Base-by-base conservation (phyloP, 2,888 invertebrate species). In the Acleris holmiana region DNA sequence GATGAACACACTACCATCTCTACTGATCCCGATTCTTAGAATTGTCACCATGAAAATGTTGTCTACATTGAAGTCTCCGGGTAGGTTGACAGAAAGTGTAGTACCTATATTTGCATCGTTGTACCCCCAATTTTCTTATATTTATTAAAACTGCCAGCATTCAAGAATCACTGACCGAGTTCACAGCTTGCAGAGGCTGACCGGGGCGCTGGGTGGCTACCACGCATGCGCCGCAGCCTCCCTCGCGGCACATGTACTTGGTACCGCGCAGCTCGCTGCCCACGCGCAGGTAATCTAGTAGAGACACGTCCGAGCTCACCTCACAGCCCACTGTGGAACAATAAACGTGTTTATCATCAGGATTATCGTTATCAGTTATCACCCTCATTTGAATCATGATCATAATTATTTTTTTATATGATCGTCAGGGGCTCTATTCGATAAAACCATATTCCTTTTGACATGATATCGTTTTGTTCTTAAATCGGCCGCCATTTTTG, bases 221-320 rank as follows among this genome's bases (percentile, higher is more conserved):
- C 23, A 93, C 83, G 74, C 95, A 96, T 3, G 93, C 93, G 0
- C 96, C 96, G 73, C 95, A 96, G 18, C 95, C 95, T 0, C 95
- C 95, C 77, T 95, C 95, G n/a, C 89, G 86, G 69, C 95, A 95
- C 94, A 95, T 95, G 66, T 87, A 90, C 81, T 95, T 95, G 5
- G 95, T 95, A 7, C 95, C 95, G 8, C 91, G 94, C 2, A 95
- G 79, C 60, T 93, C 88, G 18, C 93, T 84, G 62, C 82, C 73
- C 0, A 93, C 84, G 3, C 95, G 86, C 18, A 95, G 84, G 74
- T 93, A 95, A 21, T 93, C 88, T 73, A 94, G 92, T 8, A 95
- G 84, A 1, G 93, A 88, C 0, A 93, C 94, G 10, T 69, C 67
- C 0, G 69, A 68, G 7, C 61, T 66, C 8, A 61, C 47, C 29